These are phyloP conservation scores for Ophioninae sp. DNA, from an alignment of 2,888 invertebrate genomes.

Conservation along the genomic window DNA sequence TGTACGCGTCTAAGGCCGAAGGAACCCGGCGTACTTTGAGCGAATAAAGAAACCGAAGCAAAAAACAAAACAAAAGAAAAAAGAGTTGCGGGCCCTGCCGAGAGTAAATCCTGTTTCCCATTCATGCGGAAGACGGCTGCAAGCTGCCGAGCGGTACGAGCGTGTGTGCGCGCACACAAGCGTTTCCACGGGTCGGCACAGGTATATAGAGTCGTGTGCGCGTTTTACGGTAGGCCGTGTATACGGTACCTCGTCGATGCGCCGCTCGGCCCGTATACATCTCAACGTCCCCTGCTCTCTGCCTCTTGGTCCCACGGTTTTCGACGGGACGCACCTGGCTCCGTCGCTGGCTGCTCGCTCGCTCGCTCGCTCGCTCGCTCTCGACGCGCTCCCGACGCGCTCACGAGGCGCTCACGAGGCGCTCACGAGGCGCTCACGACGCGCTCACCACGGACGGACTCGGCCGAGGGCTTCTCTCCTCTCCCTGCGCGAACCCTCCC, in stretches of 20 bases:
- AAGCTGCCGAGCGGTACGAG: slow-evolving; percentile 44
- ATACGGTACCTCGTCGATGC: slow-evolving; percentile 62
- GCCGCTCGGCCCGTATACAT: slow-evolving; percentile 55
- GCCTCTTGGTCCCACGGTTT: slow-evolving; percentile 75
- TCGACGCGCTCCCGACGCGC: slow-evolving; percentile 34
- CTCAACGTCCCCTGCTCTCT: slow-evolving; percentile 71
- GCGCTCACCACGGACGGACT: slow-evolving; percentile 17
- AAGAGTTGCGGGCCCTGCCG: slow-evolving; percentile 64
- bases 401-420: slow-evolving; percentile 45
- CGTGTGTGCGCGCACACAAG: slow-evolving; percentile 5
- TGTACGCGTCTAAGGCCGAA: slow-evolving; percentile 32
- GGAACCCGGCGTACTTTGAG: slow-evolving; percentile 49
- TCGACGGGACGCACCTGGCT: slow-evolving; percentile 76
- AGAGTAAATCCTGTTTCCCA: slow-evolving; percentile 79
- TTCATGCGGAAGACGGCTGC: slow-evolving; percentile 70
- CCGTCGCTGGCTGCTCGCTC: no score
- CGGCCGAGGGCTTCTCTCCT: slow-evolving; percentile 34
- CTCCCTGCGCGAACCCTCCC: slow-evolving; percentile 23
- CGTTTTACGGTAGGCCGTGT: slow-evolving; percentile 57
- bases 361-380: slow-evolving; percentile 42
- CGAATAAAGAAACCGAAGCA: slow-evolving; percentile 68
- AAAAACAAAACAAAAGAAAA: slow-evolving; percentile 71
- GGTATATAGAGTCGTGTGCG: slow-evolving; percentile 44
- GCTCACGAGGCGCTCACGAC: slow-evolving; percentile 45
- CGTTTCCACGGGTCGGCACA: slow-evolving; percentile 25